A percentile compares a stretch with the other conserved stretches of the same genome.
These are phyloP conservation scores for Ariopsis seemanni DNA, from an alignment of 2,113 vertebrate species.

Conservation along the genomic window DNA sequence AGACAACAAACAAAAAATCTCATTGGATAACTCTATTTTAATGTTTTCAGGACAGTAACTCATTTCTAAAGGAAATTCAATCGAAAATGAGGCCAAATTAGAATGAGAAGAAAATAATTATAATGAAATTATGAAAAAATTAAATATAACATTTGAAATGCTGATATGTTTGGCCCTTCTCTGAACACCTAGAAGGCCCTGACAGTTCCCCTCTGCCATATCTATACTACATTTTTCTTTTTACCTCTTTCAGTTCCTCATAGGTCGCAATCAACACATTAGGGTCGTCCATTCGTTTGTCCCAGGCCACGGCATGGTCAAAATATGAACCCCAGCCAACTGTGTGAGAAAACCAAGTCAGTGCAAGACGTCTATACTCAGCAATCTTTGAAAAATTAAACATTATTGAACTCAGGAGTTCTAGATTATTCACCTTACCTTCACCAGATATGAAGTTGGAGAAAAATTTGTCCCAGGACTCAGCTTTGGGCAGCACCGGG, in stretches of 20 bases:
- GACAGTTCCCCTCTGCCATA: no score
- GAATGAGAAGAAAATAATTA: no score
- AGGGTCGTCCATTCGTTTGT: conserved; percentile 50
- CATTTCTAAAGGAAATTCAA: no score
- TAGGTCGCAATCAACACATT: conserved; percentile 53
- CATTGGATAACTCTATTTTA: no score
- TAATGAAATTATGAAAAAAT: no score
- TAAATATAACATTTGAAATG: no score
- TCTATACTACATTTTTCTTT: neutral
- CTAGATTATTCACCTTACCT: conserved; percentile 56
- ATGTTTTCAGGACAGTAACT: no score
- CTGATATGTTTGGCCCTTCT: no score
- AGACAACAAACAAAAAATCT: no score
- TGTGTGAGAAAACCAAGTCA: neutral
- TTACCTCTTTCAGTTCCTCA: conserved; percentile 57
- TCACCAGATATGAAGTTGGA: conserved; percentile 72
- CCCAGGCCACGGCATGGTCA: conserved; percentile 57
- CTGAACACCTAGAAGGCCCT: no score
- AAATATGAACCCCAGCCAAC: conserved; percentile 58
- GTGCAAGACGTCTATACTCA: neutral
- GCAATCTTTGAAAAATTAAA: neutral
- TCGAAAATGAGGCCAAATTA: no score
- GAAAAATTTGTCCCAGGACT: conserved; percentile 77
- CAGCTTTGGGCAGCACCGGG: conserved; percentile 66
- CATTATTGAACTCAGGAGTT: neutral